phyloP scores from a whole-genome alignment of 2,113 vertebrate species.

The Struthidea cinerea region DNA sequence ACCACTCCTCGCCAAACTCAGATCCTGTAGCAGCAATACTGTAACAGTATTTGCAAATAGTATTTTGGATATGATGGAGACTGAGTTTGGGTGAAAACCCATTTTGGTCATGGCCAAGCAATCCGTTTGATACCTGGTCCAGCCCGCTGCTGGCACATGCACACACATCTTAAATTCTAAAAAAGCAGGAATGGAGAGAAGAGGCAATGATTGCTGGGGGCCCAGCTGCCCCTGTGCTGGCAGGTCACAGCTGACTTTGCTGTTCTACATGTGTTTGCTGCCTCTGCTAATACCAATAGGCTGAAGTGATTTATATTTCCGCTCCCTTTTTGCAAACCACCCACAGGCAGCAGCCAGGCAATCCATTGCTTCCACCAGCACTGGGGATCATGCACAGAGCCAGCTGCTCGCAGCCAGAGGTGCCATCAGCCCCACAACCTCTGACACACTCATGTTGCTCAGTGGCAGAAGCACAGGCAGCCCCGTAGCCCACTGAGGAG shows the following conservation, averaged over 20 bases:
- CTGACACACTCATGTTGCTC: not conserved
- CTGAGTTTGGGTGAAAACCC: not conserved
- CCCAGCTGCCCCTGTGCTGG: not conserved
- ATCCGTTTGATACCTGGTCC: not conserved
- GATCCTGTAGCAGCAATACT: not conserved
- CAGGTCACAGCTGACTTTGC: not conserved
- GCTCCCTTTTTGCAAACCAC: not conserved
- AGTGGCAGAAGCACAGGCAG: not conserved
- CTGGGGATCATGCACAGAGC: not conserved
- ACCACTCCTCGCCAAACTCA: fast-evolving
- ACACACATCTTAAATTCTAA: not conserved
- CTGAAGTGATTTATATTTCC: not conserved
- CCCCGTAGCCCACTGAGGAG: not conserved
- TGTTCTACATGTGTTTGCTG: not conserved
- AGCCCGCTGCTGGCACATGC: not conserved
- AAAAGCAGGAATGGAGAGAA: not conserved
- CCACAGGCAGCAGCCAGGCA: conserved; percentile 5
- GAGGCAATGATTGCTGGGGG: not conserved
- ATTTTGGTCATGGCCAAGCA: not conserved
- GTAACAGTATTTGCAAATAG: not conserved
- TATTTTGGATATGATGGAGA: not conserved
- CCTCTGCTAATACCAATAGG: not conserved
- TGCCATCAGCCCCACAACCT: not conserved
- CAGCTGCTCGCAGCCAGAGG: not conserved
- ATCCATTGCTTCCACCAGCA: not conserved